Percentiles rank a stretch among this genome's conserved stretches.
phyloP scores from a whole-genome alignment of 2,888 invertebrate species.

The Ophion costatus region DNA sequence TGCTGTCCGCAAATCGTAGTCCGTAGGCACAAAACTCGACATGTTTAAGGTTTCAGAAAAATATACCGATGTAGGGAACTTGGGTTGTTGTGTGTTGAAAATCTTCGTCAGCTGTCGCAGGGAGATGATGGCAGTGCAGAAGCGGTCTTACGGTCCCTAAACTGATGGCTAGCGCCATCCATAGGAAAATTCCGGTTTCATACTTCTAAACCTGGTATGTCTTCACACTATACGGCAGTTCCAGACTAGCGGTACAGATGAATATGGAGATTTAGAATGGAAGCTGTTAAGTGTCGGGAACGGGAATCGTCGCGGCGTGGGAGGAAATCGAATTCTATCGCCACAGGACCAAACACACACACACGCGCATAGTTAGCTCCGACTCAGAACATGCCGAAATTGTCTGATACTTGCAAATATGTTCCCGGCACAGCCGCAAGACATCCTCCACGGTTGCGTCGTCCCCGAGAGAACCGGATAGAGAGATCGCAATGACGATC shows the following conservation, averaged over 20 bases:
- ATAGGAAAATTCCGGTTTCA: too few species aligned
- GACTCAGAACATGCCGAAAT: conserved; percentile 7
- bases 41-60: too few species aligned
- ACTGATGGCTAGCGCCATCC: too few species aligned
- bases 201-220: too few species aligned
- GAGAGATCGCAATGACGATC: conserved; percentile 32
- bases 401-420: conserved; percentile 28
- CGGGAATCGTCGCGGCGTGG: not conserved
- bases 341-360: not conserved
- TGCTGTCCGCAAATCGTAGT: too few species aligned
- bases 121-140: too few species aligned
- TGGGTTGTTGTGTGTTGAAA: too few species aligned
- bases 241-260: not conserved
- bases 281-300: conserved; percentile 6
- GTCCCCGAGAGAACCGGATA: not conserved
- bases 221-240: too few species aligned
- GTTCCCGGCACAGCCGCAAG: not conserved
- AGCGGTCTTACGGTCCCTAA: too few species aligned
- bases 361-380: not conserved
- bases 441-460: conserved; percentile 13
- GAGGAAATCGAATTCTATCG: conserved; percentile 13
- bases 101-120: too few species aligned
- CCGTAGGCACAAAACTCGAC: too few species aligned
- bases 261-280: not conserved
- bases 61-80: too few species aligned